These are phyloP conservation scores for Pemphredon lugubris DNA, from an alignment of 2,888 invertebrate species.

Conservation along the genomic window DNA sequence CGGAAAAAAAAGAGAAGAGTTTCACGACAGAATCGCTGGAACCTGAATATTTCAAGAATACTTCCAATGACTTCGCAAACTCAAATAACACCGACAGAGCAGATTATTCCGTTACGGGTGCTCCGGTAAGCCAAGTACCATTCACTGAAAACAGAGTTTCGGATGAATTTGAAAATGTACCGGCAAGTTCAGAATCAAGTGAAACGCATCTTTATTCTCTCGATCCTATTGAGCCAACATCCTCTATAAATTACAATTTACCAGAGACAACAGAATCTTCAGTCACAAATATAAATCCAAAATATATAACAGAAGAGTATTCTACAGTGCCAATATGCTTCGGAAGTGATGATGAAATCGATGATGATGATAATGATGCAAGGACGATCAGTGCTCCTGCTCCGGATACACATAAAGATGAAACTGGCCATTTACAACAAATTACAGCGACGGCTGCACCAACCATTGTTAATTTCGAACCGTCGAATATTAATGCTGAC, in stretches of 20 bases:
- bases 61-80: not conserved
- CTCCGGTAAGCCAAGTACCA: not conserved
- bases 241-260: too few species aligned
- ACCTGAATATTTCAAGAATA: not conserved
- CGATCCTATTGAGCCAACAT: too few species aligned
- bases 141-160: not conserved
- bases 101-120: conserved; percentile 2
- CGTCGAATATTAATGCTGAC: not conserved
- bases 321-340: not conserved
- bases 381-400: too few species aligned
- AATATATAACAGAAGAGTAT: not conserved
- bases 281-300: too few species aligned
- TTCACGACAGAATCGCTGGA: not conserved
- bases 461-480: not conserved
- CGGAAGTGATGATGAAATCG: not conserved
- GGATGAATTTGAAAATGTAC: not conserved
- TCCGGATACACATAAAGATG: too few species aligned
- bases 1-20: not conserved
- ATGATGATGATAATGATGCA: not conserved
- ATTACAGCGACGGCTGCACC: not conserved
- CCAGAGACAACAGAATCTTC: too few species aligned
- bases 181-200: too few species aligned
- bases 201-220: too few species aligned
- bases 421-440: not conserved
- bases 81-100: not conserved